Base-by-base conservation (phyloP, 2,888 invertebrate genomes). In the Eristalis tenax region DNA sequence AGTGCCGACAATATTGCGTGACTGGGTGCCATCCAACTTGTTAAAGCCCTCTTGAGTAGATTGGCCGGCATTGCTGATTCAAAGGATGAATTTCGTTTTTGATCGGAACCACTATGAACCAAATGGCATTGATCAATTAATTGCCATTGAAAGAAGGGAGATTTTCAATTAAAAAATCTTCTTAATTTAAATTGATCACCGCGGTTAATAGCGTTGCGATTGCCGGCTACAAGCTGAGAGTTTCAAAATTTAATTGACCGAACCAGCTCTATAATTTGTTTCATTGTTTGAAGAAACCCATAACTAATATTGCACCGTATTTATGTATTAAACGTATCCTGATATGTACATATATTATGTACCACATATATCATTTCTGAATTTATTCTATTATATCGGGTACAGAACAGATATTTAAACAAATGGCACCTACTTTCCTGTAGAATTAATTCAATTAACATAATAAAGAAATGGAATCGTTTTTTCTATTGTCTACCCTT, bases 121-220 rank as follows among this genome's bases (percentile, higher is more conserved):
- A 77, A 84, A 88, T 84, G 84, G 84, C 84, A 88, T 88, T 88
- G 88, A 84, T 84, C 88, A 88, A 88, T 88, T 88, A 88, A 88
- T 88, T 88, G 87, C 83, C 50, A 80, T 88, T 83, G 83, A 84
- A 75, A 73, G 80, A 84, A 84, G 88, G 88, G 84, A 81, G 84
- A 84, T 88, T 88, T 88, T 84, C 76, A 88, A 84, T 88, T 83
- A 88, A 88, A 83, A 88, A 87, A 87, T 84, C 80, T 84, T 84
- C 88, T 88, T 88, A 88, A 88, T 88, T 88, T 84, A 88, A 88
- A 88, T 88, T 88, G 88, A 88, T 88, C 88, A 76, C 88, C 76
- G 77, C 70, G 69, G 73, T 84, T 88, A 84, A 88, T 88, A 88
- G 68, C 80, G 73, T 88, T 88, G 84, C 88, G 80, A 84, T 84